Percentiles rank a stretch among this genome's conserved stretches.
phyloP scores from a whole-genome alignment of 2,797 vertebrate genomes.

The Austrolebias charrua region DNA sequence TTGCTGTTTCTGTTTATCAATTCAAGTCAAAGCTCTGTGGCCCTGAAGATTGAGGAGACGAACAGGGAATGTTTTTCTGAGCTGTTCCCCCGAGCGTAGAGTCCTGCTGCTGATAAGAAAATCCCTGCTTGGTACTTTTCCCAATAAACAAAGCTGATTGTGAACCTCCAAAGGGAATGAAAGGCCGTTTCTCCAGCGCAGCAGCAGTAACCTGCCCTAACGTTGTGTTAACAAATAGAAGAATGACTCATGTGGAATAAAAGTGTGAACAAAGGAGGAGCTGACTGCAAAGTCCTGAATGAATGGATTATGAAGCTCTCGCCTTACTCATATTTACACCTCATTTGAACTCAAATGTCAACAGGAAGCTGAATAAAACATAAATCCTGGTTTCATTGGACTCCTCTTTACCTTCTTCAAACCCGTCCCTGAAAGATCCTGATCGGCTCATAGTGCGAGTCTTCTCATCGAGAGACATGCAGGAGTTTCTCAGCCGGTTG shows the following conservation, averaged over 20 bases:
- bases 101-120: slow-evolving; percentile 50
- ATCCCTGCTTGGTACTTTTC: slow-evolving; percentile 45
- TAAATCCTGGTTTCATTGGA: not conserved
- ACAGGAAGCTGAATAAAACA: not conserved
- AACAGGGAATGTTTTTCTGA: slow-evolving; percentile 18
- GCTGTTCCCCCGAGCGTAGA: slow-evolving; percentile 20
- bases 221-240: slow-evolving; percentile 58
- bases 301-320: too few species aligned
- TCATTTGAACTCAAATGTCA: slow-evolving; percentile 17
- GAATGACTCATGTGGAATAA: slow-evolving; percentile 40
- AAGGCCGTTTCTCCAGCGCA: slow-evolving; percentile 38
- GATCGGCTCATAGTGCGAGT: slow-evolving; percentile 95
- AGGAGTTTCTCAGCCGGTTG: slow-evolving; percentile 92
- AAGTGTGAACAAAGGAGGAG: slow-evolving; percentile 22
- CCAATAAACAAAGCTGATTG: slow-evolving; percentile 64
- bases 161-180: slow-evolving; percentile 51
- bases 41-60: slow-evolving; percentile 33
- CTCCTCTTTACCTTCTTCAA: slow-evolving; percentile 90
- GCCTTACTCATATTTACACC: slow-evolving; percentile 37
- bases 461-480: slow-evolving; percentile 96
- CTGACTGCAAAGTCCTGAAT: slow-evolving; percentile 10
- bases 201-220: slow-evolving; percentile 53
- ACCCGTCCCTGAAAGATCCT: slow-evolving; percentile 94
- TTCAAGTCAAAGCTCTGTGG: slow-evolving; percentile 34
- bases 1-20: not conserved